Conservation (phyloP, 2,113 vertebrate species). For the Lophius piscatorius region DNA sequence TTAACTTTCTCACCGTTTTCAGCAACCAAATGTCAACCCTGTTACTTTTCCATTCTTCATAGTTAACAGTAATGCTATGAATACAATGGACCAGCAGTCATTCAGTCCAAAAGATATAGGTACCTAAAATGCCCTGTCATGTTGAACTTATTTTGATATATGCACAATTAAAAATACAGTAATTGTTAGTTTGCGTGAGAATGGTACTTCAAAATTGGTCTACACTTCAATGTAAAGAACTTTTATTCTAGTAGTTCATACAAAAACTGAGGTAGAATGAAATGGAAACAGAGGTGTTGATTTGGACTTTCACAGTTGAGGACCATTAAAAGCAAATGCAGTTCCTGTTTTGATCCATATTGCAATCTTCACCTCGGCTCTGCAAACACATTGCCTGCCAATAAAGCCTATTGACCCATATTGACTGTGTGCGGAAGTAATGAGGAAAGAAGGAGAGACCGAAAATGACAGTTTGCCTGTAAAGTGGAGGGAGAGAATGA, state of each 20-base stretch:
- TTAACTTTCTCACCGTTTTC: slow-evolving; percentile 23
- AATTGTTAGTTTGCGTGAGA: slow-evolving; percentile 1
- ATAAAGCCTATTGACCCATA: slow-evolving; percentile 48
- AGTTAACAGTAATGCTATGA: slow-evolving; percentile 12
- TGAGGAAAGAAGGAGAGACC: not conserved
- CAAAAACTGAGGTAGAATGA: not conserved
- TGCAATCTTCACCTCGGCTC: slow-evolving; percentile 39
- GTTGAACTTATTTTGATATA: slow-evolving; percentile 17
- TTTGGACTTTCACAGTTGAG: slow-evolving; percentile 9
- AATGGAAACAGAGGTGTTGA: not conserved
- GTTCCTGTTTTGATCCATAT: slow-evolving; percentile 53
- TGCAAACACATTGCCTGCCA: slow-evolving; percentile 25
- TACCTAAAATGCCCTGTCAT: not conserved
- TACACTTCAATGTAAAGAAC: slow-evolving; percentile 25
- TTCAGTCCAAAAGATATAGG: not conserved
- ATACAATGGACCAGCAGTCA: slow-evolving; percentile 11
- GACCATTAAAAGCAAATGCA: slow-evolving; percentile 49
- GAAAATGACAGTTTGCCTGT: slow-evolving; percentile 20
- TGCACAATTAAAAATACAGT: not conserved
- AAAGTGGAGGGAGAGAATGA: slow-evolving; percentile 22
- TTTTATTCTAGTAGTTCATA: slow-evolving; percentile 33
- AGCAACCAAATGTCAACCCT: slow-evolving; percentile 18
- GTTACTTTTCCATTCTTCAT: slow-evolving; percentile 21
- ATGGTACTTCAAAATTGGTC: slow-evolving; percentile 23
- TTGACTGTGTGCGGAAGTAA: slow-evolving; percentile 27